phyloP scores from a whole-genome alignment of 2,888 invertebrate species.

The Acrocera orbiculus region DNA sequence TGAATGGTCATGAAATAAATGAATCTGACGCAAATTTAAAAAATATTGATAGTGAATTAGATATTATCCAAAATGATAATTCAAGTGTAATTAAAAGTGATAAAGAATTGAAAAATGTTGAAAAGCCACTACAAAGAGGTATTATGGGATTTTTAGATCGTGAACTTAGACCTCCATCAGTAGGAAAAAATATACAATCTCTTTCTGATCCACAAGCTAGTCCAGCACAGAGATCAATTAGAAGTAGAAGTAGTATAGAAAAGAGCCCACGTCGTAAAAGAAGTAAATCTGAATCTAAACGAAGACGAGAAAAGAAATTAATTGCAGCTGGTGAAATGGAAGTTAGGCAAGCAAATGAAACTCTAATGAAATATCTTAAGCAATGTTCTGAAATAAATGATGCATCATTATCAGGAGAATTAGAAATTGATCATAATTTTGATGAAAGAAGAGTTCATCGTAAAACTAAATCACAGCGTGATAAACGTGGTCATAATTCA shows the following conservation, averaged over 20 bases:
- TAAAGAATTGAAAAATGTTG: constrained; percentile 7
- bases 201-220: constrained; percentile 31
- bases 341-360: constrained; percentile 31
- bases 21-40: neutral
- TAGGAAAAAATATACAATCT: constrained; percentile 24
- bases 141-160: constrained; percentile 31
- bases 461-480: constrained; percentile 31
- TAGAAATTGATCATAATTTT: constrained; percentile 30
- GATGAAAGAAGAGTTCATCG: constrained; percentile 31
- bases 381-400: constrained; percentile 32
- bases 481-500: constrained; percentile 28
- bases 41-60: too few relatives aligned
- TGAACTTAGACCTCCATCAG: constrained; percentile 22
- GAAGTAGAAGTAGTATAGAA: constrained; percentile 29
- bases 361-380: constrained; percentile 30
- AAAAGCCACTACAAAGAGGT: constrained; percentile 27
- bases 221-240: constrained; percentile 30
- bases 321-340: constrained; percentile 32
- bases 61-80: neutral
- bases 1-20: constrained; percentile 10
- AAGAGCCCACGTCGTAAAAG: constrained; percentile 31
- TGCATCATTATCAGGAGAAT: constrained; percentile 29
- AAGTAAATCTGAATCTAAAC: constrained; percentile 31
- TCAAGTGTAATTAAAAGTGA: neutral
- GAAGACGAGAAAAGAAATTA: constrained; percentile 28